Evolutionary conservation across 2,113 vertebrate genomes (phyloP), one percentile per base, ranked within the genome.

Genomic region (Microcebus tavaratra): DNA sequence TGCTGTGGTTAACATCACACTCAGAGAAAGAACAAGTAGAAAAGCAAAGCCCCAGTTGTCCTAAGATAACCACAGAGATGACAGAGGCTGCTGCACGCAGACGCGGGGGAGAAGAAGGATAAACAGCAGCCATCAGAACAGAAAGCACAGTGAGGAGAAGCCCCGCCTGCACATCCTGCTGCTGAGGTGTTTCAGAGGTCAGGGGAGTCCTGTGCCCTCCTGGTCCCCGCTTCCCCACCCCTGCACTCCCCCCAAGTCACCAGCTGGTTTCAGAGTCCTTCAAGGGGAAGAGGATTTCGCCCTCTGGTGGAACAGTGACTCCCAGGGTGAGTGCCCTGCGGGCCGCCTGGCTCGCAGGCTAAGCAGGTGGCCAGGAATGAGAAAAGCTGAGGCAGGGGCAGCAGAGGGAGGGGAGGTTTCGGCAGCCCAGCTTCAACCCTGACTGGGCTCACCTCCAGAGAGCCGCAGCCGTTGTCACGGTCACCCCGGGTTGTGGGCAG

Each of bases 31-130:
- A 78, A 68, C 1, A 29, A 75, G 85, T 25, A 15, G 23, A 92
- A 89, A 80, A 48, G 79, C n/a, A 72, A 78, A 61, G 29, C 31
- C 31, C 31, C 34, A 0, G 3, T 83, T 87, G 70, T 91, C 90
- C 94, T 75, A 20, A 67, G 76, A 59, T 50, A 75, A 82, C 76
- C 55, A 81, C 83, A 85, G 93, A 92, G 59, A 72, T 5, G 72
- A 53, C 21, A 78, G 82, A 39, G 39, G 42, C 39, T 42, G 25
- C 6, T 42, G 36, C n/a, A 20, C 23, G 39, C 81, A 95, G 23
- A 57, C 61, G 23, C 31, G 36, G 9, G 15, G 39, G 3, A 59
- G 8, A 59, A 79, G 31, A 59, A 59, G 55, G 9, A 73, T 17
- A 48, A 67, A 70, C 1, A 18, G 59, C 53, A n/a, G 36, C 42